Evolutionary conservation across 2,888 invertebrate genomes (phyloP).

Genomic region (Sphaeridia pumilis): DNA sequence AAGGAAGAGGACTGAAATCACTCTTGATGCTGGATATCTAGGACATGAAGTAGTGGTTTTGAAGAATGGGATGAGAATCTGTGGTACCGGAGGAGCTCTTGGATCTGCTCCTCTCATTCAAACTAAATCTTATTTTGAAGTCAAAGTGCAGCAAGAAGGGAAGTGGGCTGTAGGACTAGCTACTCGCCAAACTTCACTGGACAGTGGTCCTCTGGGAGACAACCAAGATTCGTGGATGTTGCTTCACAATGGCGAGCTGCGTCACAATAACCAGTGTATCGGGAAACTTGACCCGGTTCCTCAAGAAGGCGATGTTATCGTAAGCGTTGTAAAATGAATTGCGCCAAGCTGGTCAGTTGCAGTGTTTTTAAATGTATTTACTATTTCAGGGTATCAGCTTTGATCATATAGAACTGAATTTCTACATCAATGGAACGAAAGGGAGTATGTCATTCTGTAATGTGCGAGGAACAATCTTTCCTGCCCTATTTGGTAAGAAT

Average conservation of each 20-base stretch:
- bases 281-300: conserved; percentile 54
- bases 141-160: conserved; percentile 85
- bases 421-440: conserved; percentile 82
- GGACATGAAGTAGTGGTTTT: conserved; percentile 93
- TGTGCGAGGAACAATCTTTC: conserved; percentile 81
- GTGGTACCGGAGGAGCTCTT: conserved; percentile 89
- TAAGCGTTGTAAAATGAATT: conserved; percentile 38
- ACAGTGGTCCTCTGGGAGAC: conserved; percentile 72
- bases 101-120: conserved; percentile 90
- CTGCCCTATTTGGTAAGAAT: conserved; percentile 75
- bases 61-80: conserved; percentile 81
- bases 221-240: conserved; percentile 89
- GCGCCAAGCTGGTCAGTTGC: not conserved
- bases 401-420: conserved; percentile 91
- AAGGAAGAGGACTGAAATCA: conserved; percentile 20
- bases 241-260: conserved; percentile 74
- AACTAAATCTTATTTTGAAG: conserved; percentile 96
- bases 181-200: conserved; percentile 72
- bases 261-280: conserved; percentile 69
- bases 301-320: conserved; percentile 85
- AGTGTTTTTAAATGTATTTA: not conserved
- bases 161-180: conserved; percentile 93
- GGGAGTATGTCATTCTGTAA: conserved; percentile 74
- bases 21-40: conserved; percentile 30
- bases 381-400: conserved; percentile 68